Conservation (phyloP, 1,140 invertebrate species). For the Glossosoma conforme region DNA sequence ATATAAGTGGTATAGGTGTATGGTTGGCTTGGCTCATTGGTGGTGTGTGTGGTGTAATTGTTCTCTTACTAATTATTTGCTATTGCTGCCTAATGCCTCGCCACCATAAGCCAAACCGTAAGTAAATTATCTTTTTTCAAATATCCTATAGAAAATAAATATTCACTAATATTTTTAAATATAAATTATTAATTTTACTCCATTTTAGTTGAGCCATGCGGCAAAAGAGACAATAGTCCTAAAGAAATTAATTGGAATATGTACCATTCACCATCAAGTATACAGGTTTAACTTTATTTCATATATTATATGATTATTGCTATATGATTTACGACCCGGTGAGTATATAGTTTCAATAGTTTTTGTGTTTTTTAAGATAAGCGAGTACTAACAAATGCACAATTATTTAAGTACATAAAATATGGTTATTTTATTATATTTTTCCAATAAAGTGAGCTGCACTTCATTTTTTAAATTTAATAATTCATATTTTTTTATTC, state of each 20-base stretch:
- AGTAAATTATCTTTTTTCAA: neutral
- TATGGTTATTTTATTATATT: no score
- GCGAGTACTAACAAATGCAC: no score
- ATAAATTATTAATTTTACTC: slow-evolving; percentile 6
- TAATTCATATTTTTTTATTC: slow-evolving; percentile 2
- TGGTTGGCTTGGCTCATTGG: slow-evolving; percentile 51
- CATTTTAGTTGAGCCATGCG: slow-evolving; percentile 26
- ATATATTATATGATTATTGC: neutral
- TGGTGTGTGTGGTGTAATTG: slow-evolving; percentile 48
- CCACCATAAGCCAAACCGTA: slow-evolving; percentile 43
- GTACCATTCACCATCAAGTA: slow-evolving; percentile 25
- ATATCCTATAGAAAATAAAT: neutral
- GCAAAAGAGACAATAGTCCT: slow-evolving; percentile 16
- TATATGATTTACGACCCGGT: no score
- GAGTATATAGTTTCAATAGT: no score
- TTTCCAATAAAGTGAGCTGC: no score
- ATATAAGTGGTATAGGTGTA: slow-evolving; percentile 34
- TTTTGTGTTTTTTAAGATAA: no score
- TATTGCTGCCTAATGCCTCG: slow-evolving; percentile 52
- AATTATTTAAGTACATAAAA: no score
- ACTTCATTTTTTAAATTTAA: no score
- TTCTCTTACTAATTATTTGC: slow-evolving; percentile 43
- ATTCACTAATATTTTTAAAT: slow-evolving; percentile 1
- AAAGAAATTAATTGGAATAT: slow-evolving; percentile 30
- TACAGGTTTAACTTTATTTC: slow-evolving; percentile 15